These are phyloP conservation scores for Melipona beecheii DNA, from an alignment of 2,888 invertebrate genomes.

Conservation along the genomic window DNA sequence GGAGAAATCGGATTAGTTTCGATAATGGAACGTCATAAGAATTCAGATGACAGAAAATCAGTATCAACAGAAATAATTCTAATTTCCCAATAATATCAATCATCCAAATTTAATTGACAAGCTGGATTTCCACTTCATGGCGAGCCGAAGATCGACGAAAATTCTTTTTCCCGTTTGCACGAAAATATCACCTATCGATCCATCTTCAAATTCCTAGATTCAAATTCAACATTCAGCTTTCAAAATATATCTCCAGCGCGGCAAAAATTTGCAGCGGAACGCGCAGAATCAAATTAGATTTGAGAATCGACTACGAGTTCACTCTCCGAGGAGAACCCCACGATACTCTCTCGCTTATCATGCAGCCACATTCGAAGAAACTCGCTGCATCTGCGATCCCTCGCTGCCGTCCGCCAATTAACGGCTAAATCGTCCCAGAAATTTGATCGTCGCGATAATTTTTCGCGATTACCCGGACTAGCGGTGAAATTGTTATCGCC, in stretches of 20 bases:
- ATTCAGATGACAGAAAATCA: not conserved
- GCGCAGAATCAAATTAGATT: too few relatives aligned
- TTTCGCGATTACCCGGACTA: conserved; percentile 15
- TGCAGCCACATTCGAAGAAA: not conserved
- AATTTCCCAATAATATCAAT: too few relatives aligned
- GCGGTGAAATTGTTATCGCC: conserved; percentile 44
- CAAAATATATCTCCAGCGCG: too few relatives aligned
- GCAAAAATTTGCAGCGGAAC: too few relatives aligned
- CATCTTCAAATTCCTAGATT: too few relatives aligned
- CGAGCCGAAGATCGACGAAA: too few relatives aligned
- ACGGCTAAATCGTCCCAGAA: conserved; percentile 45
- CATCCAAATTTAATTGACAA: too few relatives aligned
- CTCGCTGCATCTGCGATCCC: not conserved
- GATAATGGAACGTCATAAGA: not conserved
- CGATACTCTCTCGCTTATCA: conserved; percentile 9
- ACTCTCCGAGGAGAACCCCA: not conserved
- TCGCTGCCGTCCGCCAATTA: conserved; percentile 33
- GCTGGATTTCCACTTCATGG: too few relatives aligned
- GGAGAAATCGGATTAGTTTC: not conserved
- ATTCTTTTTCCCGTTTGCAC: too few relatives aligned
- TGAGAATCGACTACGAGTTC: not conserved
- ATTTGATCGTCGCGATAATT: conserved; percentile 55
- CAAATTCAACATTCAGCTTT: too few relatives aligned
- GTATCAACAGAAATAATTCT: not conserved
- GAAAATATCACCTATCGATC: too few relatives aligned